Conservation (phyloP, 1,140 invertebrate genomes). For the Diuraphis noxia region DNA sequence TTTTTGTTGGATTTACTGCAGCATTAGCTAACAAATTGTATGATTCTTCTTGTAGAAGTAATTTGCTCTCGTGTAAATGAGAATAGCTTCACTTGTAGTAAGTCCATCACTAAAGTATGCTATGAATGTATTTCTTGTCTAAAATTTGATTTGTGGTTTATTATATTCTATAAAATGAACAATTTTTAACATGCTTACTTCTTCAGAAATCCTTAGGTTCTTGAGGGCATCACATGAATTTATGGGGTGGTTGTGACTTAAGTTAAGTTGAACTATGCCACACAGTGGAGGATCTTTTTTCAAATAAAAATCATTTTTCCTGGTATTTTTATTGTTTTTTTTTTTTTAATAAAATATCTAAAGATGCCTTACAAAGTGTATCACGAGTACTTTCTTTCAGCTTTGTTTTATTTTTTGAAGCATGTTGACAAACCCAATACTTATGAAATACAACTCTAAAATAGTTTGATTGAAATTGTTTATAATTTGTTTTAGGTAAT, state of each 20-base stretch:
- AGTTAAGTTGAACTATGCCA: not conserved
- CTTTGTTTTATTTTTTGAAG: constrained; percentile 19
- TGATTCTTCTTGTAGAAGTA: constrained; percentile 20
- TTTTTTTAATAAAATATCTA: constrained; percentile 22
- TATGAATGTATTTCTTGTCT: constrained; percentile 16
- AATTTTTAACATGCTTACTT: not conserved
- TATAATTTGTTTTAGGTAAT: not conserved
- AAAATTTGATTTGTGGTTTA: constrained; percentile 11
- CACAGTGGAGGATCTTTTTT: constrained; percentile 14
- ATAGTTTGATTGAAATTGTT: not conserved
- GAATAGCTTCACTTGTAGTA: constrained; percentile 25
- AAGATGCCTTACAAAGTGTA: not conserved
- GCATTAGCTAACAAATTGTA: constrained; percentile 27
- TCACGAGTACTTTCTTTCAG: not conserved
- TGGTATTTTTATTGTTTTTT: constrained; percentile 20
- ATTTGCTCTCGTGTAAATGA: constrained; percentile 27
- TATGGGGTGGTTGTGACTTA: constrained; percentile 20
- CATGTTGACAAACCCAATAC: constrained; percentile 19
- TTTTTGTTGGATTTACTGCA: constrained; percentile 16
- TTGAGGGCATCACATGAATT: constrained; percentile 28
- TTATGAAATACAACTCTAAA: constrained; percentile 25
- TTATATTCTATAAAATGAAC: not conserved
- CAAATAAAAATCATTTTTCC: constrained; percentile 15
- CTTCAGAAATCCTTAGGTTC: not conserved
- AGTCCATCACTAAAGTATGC: constrained; percentile 19